Evolutionary conservation across 2,113 vertebrate genomes (phyloP).

Genomic region (Tylochromis polylepis): DNA sequence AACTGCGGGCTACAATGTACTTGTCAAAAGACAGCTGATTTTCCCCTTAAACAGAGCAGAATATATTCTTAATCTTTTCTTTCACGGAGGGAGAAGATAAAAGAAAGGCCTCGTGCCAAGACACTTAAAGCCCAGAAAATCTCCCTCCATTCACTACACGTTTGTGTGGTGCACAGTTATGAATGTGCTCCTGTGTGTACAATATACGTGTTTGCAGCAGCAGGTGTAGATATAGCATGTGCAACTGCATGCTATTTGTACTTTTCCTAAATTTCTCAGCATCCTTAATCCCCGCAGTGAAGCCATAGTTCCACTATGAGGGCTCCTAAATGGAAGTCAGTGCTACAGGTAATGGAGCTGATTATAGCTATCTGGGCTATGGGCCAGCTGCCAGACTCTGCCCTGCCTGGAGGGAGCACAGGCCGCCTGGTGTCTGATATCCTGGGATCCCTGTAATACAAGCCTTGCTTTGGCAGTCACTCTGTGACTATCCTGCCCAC

Average conservation of each 20-base stretch:
- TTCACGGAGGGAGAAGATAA: constrained; percentile 49
- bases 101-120: constrained; percentile 55
- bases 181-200: not conserved
- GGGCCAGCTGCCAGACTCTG: constrained; percentile 66
- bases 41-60: constrained; percentile 56
- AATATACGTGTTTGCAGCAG: constrained; percentile 8
- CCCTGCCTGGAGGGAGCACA: constrained; percentile 62
- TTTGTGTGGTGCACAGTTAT: not conserved
- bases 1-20: constrained; percentile 66
- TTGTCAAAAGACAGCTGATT: constrained; percentile 73
- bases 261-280: constrained; percentile 27
- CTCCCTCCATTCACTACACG: not conserved
- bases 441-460: constrained; percentile 72
- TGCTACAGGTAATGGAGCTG: constrained; percentile 74
- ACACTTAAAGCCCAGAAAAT: constrained; percentile 44
- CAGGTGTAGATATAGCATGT: constrained; percentile 21
- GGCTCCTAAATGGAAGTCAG: constrained; percentile 63
- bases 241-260: constrained; percentile 16
- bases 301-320: constrained; percentile 42
- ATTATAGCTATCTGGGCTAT: constrained; percentile 67
- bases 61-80: constrained; percentile 66
- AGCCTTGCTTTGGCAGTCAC: constrained; percentile 65
- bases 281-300: constrained; percentile 38
- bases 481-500: constrained; percentile 51
- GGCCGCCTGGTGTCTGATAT: constrained; percentile 71